Percentiles rank a stretch among this genome's conserved stretches.
Conservation (phyloP, 2,113 vertebrate species). For the Balaeniceps rex region DNA sequence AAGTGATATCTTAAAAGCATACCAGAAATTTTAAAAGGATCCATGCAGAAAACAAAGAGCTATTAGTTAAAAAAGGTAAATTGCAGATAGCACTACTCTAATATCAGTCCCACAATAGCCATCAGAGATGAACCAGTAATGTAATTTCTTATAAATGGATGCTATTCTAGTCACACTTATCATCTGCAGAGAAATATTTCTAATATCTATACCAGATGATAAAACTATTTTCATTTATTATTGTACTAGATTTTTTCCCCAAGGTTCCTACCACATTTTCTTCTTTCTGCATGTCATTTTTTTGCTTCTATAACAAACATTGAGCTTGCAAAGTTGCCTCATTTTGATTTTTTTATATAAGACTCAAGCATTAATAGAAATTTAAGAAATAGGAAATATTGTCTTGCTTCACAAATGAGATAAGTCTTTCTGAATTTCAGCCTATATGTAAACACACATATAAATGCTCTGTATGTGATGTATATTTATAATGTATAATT, state of each 20-base stretch:
- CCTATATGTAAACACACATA: neutral
- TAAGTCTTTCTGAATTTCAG: neutral
- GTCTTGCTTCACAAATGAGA: constrained; percentile 5
- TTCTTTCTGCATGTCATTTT: neutral
- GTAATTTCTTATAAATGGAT: constrained; percentile 60
- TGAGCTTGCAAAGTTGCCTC: constrained; percentile 27
- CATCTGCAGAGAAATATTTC: constrained; percentile 52
- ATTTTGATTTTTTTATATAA: neutral
- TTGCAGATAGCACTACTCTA: constrained; percentile 14
- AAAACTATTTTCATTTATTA: constrained; percentile 66
- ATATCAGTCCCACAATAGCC: constrained; percentile 48
- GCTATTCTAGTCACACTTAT: constrained; percentile 63
- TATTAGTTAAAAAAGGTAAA: constrained; percentile 65
- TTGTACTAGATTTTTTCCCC: neutral
- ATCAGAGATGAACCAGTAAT: constrained; percentile 49
- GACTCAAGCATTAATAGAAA: constrained; percentile 7
- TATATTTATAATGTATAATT: neutral
- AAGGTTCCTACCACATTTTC: constrained; percentile 5
- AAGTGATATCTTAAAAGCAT: constrained; percentile 63
- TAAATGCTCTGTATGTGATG: neutral
- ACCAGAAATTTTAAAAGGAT: constrained; percentile 51
- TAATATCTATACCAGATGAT: constrained; percentile 58
- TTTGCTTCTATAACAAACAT: constrained; percentile 27
- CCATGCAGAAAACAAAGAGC: constrained; percentile 52
- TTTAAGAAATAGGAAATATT: constrained; percentile 10